phyloP scores from a whole-genome alignment of 2,888 invertebrate genomes.

The Prostheceraeus crozeri region DNA sequence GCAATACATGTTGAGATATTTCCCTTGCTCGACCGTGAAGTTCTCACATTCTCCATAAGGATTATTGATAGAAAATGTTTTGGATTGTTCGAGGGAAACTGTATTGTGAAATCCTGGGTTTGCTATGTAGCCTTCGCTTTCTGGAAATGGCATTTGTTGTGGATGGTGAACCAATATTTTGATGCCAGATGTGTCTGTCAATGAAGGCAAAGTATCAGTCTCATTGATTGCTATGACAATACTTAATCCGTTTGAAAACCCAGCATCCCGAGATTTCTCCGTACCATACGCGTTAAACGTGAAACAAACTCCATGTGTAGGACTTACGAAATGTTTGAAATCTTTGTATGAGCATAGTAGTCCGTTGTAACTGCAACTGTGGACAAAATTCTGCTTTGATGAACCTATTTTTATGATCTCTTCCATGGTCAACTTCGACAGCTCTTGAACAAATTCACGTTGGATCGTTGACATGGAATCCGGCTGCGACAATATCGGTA shows the following conservation, averaged over 20 bases:
- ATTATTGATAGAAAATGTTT: background rate
- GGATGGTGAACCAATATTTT: constrained; percentile 30
- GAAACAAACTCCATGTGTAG: constrained; percentile 33
- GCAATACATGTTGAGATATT: background rate
- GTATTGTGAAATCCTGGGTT: constrained; percentile 29
- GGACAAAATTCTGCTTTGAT: too few relatives aligned
- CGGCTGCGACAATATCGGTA: too few relatives aligned
- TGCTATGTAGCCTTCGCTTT: constrained; percentile 9
- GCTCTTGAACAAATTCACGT: too few relatives aligned
- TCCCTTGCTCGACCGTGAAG: background rate
- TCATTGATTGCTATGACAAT: constrained; percentile 28
- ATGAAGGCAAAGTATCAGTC: constrained; percentile 29
- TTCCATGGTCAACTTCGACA: too few relatives aligned
- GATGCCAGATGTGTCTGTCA: constrained; percentile 34
- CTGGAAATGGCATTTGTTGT: constrained; percentile 34
- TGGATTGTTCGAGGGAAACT: constrained; percentile 27
- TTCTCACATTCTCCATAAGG: constrained; percentile 21
- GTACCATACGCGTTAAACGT: constrained; percentile 34
- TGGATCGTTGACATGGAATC: too few relatives aligned
- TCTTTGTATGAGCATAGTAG: too few relatives aligned
- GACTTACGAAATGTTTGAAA: constrained; percentile 19
- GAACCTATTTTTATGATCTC: too few relatives aligned
- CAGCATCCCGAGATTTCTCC: background rate
- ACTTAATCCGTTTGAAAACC: constrained; percentile 3
- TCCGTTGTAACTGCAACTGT: too few relatives aligned